Conservation (phyloP, 1,140 invertebrate species). For the Pogonomyrmex californicus region DNA sequence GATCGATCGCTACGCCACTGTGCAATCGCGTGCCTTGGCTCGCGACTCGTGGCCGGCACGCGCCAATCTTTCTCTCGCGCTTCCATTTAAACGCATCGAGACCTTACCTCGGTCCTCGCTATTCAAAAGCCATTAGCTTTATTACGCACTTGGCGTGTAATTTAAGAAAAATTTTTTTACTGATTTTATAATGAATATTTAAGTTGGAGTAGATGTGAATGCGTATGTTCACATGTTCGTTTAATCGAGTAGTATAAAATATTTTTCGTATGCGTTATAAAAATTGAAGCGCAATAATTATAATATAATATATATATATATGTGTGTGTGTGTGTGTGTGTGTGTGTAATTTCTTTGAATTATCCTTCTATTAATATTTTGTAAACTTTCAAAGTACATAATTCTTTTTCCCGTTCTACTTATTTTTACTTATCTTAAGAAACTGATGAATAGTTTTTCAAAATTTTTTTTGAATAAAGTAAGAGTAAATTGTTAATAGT, state of each 20-base stretch:
- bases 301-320: not conserved
- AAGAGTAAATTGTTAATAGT: not conserved
- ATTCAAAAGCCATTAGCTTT: not conserved
- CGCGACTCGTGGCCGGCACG: constrained; percentile 22
- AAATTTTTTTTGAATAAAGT: not conserved
- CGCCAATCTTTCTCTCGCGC: constrained; percentile 32
- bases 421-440: not conserved
- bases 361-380: not conserved
- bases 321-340: too few relatives aligned
- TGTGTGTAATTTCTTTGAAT: not conserved
- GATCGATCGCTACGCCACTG: constrained; percentile 42
- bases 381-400: not conserved
- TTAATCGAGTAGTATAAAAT: not conserved
- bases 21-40: constrained; percentile 17
- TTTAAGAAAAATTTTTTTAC: not conserved
- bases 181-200: not conserved
- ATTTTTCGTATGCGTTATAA: not conserved
- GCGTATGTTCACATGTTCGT: not conserved
- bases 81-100: constrained; percentile 31
- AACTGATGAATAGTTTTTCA: not conserved
- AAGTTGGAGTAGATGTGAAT: not conserved
- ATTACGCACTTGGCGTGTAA: not conserved
- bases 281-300: not conserved
- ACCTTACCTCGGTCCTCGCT: constrained; percentile 1
- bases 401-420: not conserved